Evolutionary conservation across 2,797 vertebrate genomes (phyloP), one percentile per base, ranked within the genome.

Genomic region (Capromys pilorides): DNA sequence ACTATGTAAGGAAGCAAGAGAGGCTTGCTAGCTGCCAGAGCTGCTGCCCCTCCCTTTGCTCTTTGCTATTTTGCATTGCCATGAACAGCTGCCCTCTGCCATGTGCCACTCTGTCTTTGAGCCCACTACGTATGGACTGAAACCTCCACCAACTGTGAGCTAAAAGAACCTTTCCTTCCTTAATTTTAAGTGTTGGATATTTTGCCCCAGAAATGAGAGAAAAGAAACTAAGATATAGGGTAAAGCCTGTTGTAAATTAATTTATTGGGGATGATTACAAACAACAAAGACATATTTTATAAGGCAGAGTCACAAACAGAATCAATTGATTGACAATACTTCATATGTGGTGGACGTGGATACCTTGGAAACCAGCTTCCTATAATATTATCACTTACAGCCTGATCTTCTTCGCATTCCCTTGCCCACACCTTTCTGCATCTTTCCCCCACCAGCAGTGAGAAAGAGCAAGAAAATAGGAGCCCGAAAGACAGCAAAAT

Each of bases 171-270:
- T 57, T 57, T 57, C 5, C 16, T 57, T 57, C 54, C 54, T 57
- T 57, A 57, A 57, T 57, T 57, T 57, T 57, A 57, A 57, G 54
- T 57, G 54, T 18, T 57, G 54, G 16, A 14, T 18, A 57, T 57
- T 57, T 57, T 18, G 14, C 4, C 54, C 16, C 16, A 57, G 54
- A 57, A 57, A 57, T 57, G 54, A 57, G 16, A 57, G 16, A 57
- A 18, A 57, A 57, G 54, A 4, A 57, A 57, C 54, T 57, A 57
- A 57, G 54, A 57, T 57, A 14, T 67, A 59, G 51, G 69, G 31
- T 82, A 80, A 91, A 62, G 41, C 51, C 31, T 94, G 61, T 62
- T 96, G 93, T 71, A 4, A 87, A 94, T 93, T 88, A 90, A 77
- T 78, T 91, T 88, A 88, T 49, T 54, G 57, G 57, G 10, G 16